Evolutionary conservation across 2,113 vertebrate species (phyloP), one percentile per base, ranked within the genome.

Genomic region (Myotis brandtii): DNA sequence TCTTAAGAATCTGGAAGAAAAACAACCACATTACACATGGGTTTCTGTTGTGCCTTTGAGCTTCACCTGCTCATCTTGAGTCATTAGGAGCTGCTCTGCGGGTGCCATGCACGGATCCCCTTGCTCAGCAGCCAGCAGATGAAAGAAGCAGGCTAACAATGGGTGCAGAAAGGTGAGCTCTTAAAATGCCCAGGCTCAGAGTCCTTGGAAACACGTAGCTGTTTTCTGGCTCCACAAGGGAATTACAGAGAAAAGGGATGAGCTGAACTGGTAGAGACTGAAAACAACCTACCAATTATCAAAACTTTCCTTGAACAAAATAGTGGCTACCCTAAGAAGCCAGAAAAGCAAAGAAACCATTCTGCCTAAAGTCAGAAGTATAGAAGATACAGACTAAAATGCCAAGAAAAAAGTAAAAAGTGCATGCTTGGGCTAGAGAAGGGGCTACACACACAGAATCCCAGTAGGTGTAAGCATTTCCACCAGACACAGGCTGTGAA

Each of bases 41-140:
- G 96, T 97, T 98, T 98, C 96, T 98, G 90, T 95, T 89, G 91
- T 67, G 85, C 89, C 92, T 97, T 80, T 83, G 96, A 95, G 94
- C 85, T 82, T 14, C 5, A 88, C 92, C 87, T 79, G 92, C 50
- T 93, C 92, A 85, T 92, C 79, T 85, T 97, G 96, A 97, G 88
- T 97, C 96, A 97, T 75, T 83, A 54, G 73, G 67, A 79, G 86
- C 94, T 30, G 50, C 64, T 95, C 85, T 9, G 11, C 16, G 2
- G 80, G 93, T 84, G 23, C 72, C 81, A 9, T 40, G 85, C 21
- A 0, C 17, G 54, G 50, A 20, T 89, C 88, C 95, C 73, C 81
- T 90, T 56, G 76, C 90, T 92, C 86, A 69, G 85, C 81, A 81
- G 84, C 87, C 95, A 80, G 88, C 46, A 92, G 83, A 91, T 86